These are phyloP conservation scores for Plagiodera versicolora DNA, from an alignment of 2,888 invertebrate genomes.

Conservation along the genomic window DNA sequence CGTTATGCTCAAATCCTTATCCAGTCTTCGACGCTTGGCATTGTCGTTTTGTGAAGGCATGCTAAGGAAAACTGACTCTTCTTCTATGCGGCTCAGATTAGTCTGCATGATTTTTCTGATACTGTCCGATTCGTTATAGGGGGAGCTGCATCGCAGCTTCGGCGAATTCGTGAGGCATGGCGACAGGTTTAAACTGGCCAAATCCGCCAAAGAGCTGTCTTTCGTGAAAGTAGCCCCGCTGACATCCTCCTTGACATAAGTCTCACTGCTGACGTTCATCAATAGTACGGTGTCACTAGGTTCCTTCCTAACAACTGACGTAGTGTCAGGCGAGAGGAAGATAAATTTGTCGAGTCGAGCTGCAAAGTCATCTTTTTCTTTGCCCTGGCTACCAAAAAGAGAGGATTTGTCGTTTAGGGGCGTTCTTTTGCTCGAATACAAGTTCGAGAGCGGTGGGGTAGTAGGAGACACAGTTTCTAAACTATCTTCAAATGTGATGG, in stretches of 20 bases:
- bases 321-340: background rate
- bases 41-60: background rate
- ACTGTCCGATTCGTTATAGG: conserved; percentile 27
- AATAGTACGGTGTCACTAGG: no score
- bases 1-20: conserved; percentile 26
- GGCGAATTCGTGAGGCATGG: conserved; percentile 6
- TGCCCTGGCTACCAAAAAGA: no score
- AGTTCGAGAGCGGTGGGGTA: background rate
- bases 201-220: conserved; percentile 29
- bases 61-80: conserved; percentile 51
- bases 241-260: conserved; percentile 54
- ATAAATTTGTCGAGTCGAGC: background rate
- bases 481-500: conserved; percentile 17
- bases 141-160: background rate
- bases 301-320: no score
- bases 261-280: conserved; percentile 45
- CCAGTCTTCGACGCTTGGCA: conserved; percentile 28
- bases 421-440: background rate
- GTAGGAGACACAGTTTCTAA: conserved; percentile 13
- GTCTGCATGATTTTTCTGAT: conserved; percentile 45
- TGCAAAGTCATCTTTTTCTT: background rate
- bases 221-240: conserved; percentile 43
- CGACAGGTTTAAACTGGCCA: conserved; percentile 33
- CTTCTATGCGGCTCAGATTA: conserved; percentile 57
- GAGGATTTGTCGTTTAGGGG: background rate